A percentile compares a stretch with the other conserved stretches of the same genome.
These are phyloP conservation scores for Cepaea hortensis DNA, from an alignment of 2,888 invertebrate genomes.

Conservation along the genomic window DNA sequence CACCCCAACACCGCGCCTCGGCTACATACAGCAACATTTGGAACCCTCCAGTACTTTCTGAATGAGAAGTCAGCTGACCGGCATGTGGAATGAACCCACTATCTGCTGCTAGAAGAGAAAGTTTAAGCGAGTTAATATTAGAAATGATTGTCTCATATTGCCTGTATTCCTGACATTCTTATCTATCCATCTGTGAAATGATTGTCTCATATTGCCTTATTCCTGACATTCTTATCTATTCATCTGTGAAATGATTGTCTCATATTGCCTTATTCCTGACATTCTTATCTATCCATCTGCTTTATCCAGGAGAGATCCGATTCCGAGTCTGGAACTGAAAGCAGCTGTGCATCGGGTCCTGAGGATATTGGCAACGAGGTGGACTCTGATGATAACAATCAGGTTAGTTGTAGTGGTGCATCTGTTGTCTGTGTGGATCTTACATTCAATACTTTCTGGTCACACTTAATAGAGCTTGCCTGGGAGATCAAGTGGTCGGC, in stretches of 20 bases:
- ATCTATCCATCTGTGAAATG: not conserved
- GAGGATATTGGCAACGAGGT: conserved; percentile 72
- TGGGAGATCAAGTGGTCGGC: too few relatives aligned
- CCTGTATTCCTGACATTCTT: not conserved
- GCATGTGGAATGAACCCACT: too few relatives aligned
- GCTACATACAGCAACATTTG: too few relatives aligned
- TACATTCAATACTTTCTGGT: too few relatives aligned
- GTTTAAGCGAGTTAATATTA: too few relatives aligned
- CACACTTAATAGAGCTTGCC: too few relatives aligned
- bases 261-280: not conserved
- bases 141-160: not conserved
- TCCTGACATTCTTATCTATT: not conserved
- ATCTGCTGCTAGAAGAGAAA: too few relatives aligned
- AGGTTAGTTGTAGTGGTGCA: conserved; percentile 53
- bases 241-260: not conserved
- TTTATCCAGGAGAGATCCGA: conserved; percentile 70
- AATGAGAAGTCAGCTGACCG: too few relatives aligned
- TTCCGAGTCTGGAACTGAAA: conserved; percentile 73
- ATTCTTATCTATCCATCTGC: not conserved
- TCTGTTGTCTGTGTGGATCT: not conserved
- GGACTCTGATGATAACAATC: conserved; percentile 74
- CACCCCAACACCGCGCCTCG: too few relatives aligned
- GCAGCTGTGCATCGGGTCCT: conserved; percentile 70
- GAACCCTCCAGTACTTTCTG: too few relatives aligned
- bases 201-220: not conserved